These are phyloP conservation scores for Piscicola geometra DNA, from an alignment of 2,888 invertebrate genomes.

Conservation along the genomic window DNA sequence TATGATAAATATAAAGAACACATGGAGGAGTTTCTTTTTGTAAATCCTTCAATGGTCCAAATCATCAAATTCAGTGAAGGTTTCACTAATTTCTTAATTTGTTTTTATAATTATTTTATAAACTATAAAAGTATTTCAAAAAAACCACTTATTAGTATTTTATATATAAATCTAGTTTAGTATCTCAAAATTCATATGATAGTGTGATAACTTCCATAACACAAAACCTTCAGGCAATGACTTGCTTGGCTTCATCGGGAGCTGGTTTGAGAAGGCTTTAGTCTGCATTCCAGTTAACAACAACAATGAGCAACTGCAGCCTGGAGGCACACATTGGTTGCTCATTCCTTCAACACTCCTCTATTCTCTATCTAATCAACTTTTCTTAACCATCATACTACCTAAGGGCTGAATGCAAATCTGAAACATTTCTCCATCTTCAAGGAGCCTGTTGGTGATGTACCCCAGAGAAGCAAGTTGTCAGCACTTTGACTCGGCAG, in stretches of 20 bases:
- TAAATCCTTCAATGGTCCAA: constrained; percentile 15
- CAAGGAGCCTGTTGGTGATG: constrained; percentile 28
- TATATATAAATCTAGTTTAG: too few species aligned
- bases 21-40: constrained; percentile 2
- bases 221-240: background rate
- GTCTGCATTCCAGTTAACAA: constrained; percentile 27
- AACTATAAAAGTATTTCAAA: too few species aligned
- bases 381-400: too few species aligned
- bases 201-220: too few species aligned
- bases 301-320: constrained; percentile 1
- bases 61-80: constrained; percentile 18
- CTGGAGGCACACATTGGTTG: constrained; percentile 33
- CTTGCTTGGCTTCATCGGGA: constrained; percentile 3
- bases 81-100: too few species aligned
- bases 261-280: background rate
- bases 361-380: too few species aligned
- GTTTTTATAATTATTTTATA: background rate
- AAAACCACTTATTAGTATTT: too few species aligned
- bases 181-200: background rate
- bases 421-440: too few species aligned
- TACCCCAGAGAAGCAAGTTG: constrained; percentile 7
- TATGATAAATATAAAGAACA: constrained; percentile 11
- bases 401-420: too few species aligned
- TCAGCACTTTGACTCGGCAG: constrained; percentile 24
- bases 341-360: too few species aligned